phyloP scores from a whole-genome alignment of 2,797 vertebrate genomes.

The Cephalopachus bancanus region DNA sequence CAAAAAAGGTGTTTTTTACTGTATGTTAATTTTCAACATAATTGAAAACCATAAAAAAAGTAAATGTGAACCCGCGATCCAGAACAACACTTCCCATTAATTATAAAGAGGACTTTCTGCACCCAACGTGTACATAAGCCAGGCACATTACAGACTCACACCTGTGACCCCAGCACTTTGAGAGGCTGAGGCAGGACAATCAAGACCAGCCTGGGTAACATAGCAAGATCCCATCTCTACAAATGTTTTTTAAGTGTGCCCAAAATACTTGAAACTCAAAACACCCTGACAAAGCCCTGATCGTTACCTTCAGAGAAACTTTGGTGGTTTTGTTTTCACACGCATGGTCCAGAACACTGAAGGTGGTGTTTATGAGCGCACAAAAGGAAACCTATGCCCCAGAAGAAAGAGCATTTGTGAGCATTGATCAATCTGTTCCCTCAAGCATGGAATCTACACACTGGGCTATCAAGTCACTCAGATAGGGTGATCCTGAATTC shows the following conservation, averaged over 20 bases:
- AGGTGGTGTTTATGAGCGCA: neutral
- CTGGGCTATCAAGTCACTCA: neutral
- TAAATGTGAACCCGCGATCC: neutral
- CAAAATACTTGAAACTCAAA: neutral
- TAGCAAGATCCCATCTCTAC: too few species aligned
- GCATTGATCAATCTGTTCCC: rapidly evolving
- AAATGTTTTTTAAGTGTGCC: too few species aligned
- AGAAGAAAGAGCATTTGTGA: neutral
- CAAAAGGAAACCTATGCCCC: constrained; percentile 72
- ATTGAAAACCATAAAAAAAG: neutral
- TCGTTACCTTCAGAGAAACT: constrained; percentile 62
- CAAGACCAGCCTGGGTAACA: too few species aligned
- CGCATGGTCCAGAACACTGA: neutral
- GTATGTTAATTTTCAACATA: neutral
- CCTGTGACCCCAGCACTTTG: too few species aligned
- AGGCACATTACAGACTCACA: too few species aligned
- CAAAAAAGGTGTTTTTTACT: neutral
- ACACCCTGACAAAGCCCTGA: neutral
- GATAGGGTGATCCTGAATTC: neutral
- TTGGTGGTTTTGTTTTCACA: neutral
- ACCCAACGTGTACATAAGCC: neutral
- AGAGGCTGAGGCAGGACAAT: too few species aligned
- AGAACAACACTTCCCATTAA: too few species aligned
- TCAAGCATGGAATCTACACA: too few species aligned
- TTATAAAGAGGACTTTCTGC: neutral